These are phyloP conservation scores for Centropus bengalensis DNA, from an alignment of 2,113 vertebrate genomes.

Conservation along the genomic window DNA sequence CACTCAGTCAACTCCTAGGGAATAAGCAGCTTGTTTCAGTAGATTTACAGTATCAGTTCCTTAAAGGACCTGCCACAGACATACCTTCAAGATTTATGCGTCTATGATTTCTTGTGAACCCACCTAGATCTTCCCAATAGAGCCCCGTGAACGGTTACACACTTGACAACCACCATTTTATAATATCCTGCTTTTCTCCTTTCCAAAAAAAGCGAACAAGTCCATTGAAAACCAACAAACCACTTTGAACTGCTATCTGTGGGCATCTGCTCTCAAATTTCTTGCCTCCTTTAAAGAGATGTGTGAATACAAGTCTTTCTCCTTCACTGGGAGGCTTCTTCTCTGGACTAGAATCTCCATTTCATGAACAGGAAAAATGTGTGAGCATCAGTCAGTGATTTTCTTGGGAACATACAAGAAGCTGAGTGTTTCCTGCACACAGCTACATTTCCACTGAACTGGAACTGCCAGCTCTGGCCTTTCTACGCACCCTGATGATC, in stretches of 20 bases:
- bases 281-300: not conserved
- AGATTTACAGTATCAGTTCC: not conserved
- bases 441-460: not conserved
- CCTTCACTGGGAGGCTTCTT: not conserved
- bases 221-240: not conserved
- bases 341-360: not conserved
- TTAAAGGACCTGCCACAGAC: conserved; percentile 8
- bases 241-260: not conserved
- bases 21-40: conserved; percentile 7
- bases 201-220: not conserved
- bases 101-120: not conserved
- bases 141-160: not conserved
- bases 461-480: not conserved
- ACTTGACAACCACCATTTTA: not conserved
- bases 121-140: not conserved
- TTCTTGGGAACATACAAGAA: not conserved
- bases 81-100: not conserved
- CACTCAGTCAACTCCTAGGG: not conserved
- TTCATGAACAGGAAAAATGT: not conserved
- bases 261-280: not conserved
- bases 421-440: not conserved
- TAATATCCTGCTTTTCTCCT: not conserved
- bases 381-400: not conserved
- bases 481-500: not conserved
- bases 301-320: not conserved